Evolutionary conservation across 2,888 invertebrate species (phyloP), one percentile per base, ranked within the genome.

Genomic region (Epiblema foenella): DNA sequence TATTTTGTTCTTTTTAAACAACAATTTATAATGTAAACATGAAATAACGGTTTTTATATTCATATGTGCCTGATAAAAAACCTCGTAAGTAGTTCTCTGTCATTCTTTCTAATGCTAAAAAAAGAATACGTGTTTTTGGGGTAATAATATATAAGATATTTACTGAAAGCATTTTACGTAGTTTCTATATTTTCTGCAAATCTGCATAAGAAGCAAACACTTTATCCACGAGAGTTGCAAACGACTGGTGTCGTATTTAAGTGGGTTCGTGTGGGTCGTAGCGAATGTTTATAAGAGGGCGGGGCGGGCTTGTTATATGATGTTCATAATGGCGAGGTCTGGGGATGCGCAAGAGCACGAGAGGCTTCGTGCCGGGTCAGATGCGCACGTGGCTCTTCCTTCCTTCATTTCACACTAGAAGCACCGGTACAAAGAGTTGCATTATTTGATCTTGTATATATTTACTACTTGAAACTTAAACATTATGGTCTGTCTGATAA

Each of bases 141-240:
- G n/a, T n/a, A n/a, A 42, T 12, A 42, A 5, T 1, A 39, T 39
- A 39, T 12, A 42, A 46, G n/a, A 46, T n/a, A 46, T 4, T 42
- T 15, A 42, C 15, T 15, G 42, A 5, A 3, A 33, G 33, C 7
- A 33, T 33, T 2, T 29, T 5, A n/a, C 2, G 24, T 24, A 24
- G 24, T 24, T 24, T 3, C 24, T n/a, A n/a, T 0, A 46, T 46
- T 46, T 46, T 3, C 7, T 17, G 29, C 29, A 56, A 7, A 33
- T 33, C 29, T 33, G 18, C 24, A 29, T 33, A 56, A 15, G 29
- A 56, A 37, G 85, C 80, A 82, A 85, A 88, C 87, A 87, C 85
- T 33, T 89, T 58, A 37, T 56, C 15, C 42, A 10, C 42, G 49
- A 51, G 62, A 62, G 51, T 51, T 62, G 49, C 29, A 49, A 49